Evolutionary conservation across 2,797 vertebrate genomes (phyloP).

Genomic region (Alauda arvensis): DNA sequence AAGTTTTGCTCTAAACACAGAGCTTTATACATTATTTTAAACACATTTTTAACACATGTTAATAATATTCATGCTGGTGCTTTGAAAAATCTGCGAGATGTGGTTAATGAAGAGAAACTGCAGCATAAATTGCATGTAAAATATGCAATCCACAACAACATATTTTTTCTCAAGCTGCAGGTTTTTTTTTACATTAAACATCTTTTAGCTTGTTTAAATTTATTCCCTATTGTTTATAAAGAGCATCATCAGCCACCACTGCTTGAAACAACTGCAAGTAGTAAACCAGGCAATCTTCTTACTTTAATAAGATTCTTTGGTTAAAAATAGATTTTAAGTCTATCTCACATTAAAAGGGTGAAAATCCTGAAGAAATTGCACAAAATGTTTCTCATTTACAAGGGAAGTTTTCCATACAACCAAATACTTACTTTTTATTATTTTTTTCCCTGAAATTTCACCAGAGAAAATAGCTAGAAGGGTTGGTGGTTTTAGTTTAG

Average conservation of each 20-base stretch:
- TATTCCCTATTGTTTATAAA: slow-evolving; percentile 71
- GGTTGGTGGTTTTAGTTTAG: too few relatives aligned
- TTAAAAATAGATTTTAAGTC: slow-evolving; percentile 70
- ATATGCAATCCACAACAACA: slow-evolving; percentile 65
- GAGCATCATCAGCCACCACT: slow-evolving; percentile 59
- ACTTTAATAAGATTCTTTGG: slow-evolving; percentile 70
- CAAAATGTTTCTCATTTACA: slow-evolving; percentile 58
- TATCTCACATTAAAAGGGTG: slow-evolving; percentile 58
- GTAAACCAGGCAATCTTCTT: slow-evolving; percentile 68
- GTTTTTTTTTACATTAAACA: slow-evolving; percentile 68
- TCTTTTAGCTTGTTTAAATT: slow-evolving; percentile 71
- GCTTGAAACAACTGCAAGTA: slow-evolving; percentile 64
- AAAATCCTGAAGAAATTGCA: slow-evolving; percentile 66
- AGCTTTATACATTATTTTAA: slow-evolving; percentile 67
- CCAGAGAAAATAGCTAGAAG: neutral
- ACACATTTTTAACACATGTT: slow-evolving; percentile 72
- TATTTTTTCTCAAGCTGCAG: slow-evolving; percentile 64
- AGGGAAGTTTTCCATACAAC: neutral
- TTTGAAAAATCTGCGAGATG: slow-evolving; percentile 71
- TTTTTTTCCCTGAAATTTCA: slow-evolving; percentile 1
- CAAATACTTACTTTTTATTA: neutral
- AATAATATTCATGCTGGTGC: slow-evolving; percentile 70
- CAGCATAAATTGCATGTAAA: slow-evolving; percentile 74
- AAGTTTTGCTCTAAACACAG: slow-evolving; percentile 65
- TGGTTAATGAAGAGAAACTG: slow-evolving; percentile 77